Conservation (phyloP, 2,113 vertebrate species). For the Melanerpes formicivorus region DNA sequence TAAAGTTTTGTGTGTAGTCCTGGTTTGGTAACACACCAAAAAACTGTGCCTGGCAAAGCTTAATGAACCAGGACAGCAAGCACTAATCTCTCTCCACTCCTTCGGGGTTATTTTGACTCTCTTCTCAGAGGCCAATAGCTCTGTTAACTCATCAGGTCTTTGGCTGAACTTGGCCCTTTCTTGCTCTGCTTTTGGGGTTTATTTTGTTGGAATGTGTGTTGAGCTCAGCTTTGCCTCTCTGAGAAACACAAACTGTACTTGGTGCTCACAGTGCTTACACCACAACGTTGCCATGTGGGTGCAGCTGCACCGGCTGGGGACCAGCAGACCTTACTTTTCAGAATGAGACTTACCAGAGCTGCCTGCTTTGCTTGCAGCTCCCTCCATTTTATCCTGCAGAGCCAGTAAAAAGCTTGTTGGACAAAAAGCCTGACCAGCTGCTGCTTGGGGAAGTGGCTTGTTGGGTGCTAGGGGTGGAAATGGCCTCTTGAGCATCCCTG, state of each 20-base stretch:
- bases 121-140: not conserved
- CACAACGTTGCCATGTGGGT: not conserved
- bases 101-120: constrained; percentile 13
- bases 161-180: not conserved
- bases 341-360: not conserved
- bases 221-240: not conserved
- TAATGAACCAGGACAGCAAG: constrained; percentile 16
- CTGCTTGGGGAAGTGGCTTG: not conserved
- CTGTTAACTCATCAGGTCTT: constrained; percentile 11
- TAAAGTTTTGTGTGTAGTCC: constrained; percentile 53
- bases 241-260: not conserved
- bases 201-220: not conserved
- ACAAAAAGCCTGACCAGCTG: not conserved
- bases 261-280: not conserved
- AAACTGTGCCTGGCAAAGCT: constrained; percentile 36
- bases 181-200: not conserved
- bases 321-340: not conserved
- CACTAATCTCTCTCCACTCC: constrained; percentile 10
- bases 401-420: not conserved
- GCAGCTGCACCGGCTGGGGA: not conserved
- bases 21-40: constrained; percentile 50
- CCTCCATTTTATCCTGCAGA: not conserved
- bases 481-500: not conserved
- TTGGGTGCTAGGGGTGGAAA: not conserved
- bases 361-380: not conserved